These are phyloP conservation scores for Caenorhabditis tropicalis DNA, from an alignment of 1,140 invertebrate species.

Conservation along the genomic window DNA sequence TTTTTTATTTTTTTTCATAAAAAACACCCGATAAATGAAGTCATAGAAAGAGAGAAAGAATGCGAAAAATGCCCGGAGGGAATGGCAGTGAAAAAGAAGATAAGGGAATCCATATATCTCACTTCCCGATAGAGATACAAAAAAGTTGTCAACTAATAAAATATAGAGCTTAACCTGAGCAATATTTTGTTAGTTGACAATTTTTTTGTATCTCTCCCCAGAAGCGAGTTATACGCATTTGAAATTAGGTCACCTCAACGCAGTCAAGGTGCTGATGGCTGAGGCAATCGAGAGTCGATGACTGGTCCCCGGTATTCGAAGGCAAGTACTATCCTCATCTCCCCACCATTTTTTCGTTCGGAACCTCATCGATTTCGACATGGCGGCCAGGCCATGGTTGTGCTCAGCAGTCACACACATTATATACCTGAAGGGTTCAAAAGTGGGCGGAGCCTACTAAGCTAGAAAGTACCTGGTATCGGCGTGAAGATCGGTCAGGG, in stretches of 20 bases:
- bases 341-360: slow-evolving; percentile 66
- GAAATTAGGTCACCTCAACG: slow-evolving; percentile 38
- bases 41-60: background rate
- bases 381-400: slow-evolving; percentile 70
- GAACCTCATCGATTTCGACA: slow-evolving; percentile 67
- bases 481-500: slow-evolving; percentile 64
- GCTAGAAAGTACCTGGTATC: slow-evolving; percentile 60
- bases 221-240: background rate
- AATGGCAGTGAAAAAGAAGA: background rate
- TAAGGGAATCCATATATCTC: no score
- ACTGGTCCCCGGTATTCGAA: slow-evolving; percentile 30
- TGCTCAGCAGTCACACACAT: slow-evolving; percentile 69
- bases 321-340: slow-evolving; percentile 59
- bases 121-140: no score
- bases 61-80: background rate
- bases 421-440: slow-evolving; percentile 58
- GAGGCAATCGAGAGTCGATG: slow-evolving; percentile 42
- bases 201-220: no score
- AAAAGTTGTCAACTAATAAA: background rate
- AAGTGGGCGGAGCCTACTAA: background rate
- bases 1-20: background rate
- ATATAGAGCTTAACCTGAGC: background rate
- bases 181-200: no score
- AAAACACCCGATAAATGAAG: background rate
- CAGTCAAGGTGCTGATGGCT: slow-evolving; percentile 40